A percentile compares a stretch with the other conserved stretches of the same genome.
Conservation (phyloP, 2,797 vertebrate genomes). For the Urocyon cinereoargenteus region DNA sequence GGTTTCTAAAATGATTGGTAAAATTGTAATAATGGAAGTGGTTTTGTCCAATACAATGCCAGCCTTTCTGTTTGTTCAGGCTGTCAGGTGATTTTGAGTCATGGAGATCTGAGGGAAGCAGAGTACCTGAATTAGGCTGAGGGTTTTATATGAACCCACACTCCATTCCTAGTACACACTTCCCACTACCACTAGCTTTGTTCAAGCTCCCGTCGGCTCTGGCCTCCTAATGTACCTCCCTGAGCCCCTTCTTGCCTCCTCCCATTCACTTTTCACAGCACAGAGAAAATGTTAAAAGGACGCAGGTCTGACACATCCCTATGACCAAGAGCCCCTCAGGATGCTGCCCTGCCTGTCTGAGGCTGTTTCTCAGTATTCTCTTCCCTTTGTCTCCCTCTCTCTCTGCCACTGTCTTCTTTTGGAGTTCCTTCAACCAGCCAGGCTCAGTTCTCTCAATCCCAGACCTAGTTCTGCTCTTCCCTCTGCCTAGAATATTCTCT, state of each 20-base stretch:
- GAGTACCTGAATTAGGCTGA: background rate
- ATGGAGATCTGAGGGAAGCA: background rate
- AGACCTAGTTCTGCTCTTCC: background rate
- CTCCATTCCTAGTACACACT: accelerated
- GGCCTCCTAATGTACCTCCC: background rate
- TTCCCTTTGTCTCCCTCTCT: accelerated
- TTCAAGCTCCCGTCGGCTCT: accelerated
- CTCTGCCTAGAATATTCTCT: background rate
- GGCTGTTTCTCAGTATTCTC: background rate
- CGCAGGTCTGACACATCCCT: background rate
- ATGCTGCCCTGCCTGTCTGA: background rate
- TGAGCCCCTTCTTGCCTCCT: background rate
- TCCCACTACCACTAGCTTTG: accelerated
- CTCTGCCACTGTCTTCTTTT: background rate
- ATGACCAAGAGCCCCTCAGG: background rate
- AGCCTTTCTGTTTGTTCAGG: background rate
- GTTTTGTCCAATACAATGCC: no score
- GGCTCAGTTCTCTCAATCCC: background rate
- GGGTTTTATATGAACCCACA: background rate
- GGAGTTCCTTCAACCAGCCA: background rate
- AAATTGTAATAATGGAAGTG: background rate
- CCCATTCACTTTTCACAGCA: background rate
- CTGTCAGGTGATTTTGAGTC: background rate
- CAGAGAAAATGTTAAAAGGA: background rate
- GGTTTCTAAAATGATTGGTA: background rate